Evolutionary conservation across 2,888 invertebrate genomes (phyloP), one percentile per base, ranked within the genome.

Genomic region (Scelioninae gen. 1): DNA sequence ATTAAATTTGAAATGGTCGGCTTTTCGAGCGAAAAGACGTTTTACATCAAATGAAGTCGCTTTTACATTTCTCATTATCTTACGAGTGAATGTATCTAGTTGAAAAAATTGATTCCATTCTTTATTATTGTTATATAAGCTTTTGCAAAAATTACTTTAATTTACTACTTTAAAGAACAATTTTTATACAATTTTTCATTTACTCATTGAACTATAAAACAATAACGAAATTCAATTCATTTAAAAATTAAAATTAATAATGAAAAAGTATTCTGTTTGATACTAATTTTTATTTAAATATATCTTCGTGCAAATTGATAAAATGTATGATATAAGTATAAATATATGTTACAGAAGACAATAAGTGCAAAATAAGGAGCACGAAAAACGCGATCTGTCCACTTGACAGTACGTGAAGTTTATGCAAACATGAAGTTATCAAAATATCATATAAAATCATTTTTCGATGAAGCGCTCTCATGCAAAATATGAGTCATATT

Each of bases 401-500:
- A 29, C 7, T 43, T 55, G 9, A 43, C 15, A 4, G 55, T 55
- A 45, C 53, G 62, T 31, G 60, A 34, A 29, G n/a, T 55, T 63
- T 55, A 5, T 10, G 9, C 34, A 65, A 49, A 58, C 65, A 60
- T 6, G 6, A 31, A 56, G 47, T 34, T 45, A 65, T 74, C 47
- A 66, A 66, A 58, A 43, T 43, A 62, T 53, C 45, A 13, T 29
- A 45, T 58, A 65, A 66, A 69, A 68, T 60, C 53, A 60, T 40
- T 76, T 60, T 65, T 68, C 58, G 43, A 60, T 60, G 53, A 51
- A 76, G 11, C 10, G 45, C 58, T 76, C 40, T 76, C 62, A 29
- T 58, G 45, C 58, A 51, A 11, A 76, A 56, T 16, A 32, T 76
- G 68, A 76, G 31, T 76, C 76, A 76, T 60, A 23, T 43, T 32